phyloP scores from a whole-genome alignment of 2,888 invertebrate genomes.

The Drosophila koepferae region DNA sequence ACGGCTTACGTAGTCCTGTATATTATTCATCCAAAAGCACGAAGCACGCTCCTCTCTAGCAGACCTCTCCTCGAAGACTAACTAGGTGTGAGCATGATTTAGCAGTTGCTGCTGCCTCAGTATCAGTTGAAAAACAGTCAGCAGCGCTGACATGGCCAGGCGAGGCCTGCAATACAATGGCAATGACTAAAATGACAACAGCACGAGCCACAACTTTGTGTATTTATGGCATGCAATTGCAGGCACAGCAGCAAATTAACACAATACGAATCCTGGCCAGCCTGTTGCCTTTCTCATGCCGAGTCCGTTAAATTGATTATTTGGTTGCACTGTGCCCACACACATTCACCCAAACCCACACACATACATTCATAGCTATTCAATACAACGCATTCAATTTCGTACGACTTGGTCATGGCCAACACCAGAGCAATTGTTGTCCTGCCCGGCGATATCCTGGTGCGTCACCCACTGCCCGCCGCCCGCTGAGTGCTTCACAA shows the following conservation, averaged over 20 bases:
- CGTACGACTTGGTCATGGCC: slow-evolving; percentile 52
- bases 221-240: slow-evolving; percentile 76
- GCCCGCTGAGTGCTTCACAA: slow-evolving; percentile 24
- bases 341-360: slow-evolving; percentile 8
- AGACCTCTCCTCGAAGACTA: not conserved
- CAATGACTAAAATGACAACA: slow-evolving; percentile 18
- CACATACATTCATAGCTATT: not conserved
- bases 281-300: slow-evolving; percentile 64
- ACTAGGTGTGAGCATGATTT: not conserved
- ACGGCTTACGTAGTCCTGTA: no score
- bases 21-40: not conserved
- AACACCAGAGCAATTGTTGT: slow-evolving; percentile 31
- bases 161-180: slow-evolving; percentile 15
- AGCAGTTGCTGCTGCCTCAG: slow-evolving; percentile 32
- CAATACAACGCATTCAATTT: slow-evolving; percentile 13
- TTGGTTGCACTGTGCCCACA: slow-evolving; percentile 46
- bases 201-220: slow-evolving; percentile 44
- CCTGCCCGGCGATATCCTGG: slow-evolving; percentile 13
- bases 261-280: slow-evolving; percentile 64
- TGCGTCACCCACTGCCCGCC: slow-evolving; percentile 1
- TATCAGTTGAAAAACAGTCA: slow-evolving; percentile 59
- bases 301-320: slow-evolving; percentile 74
- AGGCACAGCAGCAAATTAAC: slow-evolving; percentile 78
- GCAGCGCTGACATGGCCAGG: slow-evolving; percentile 51
- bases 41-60: slow-evolving; percentile 2